Base-by-base conservation (phyloP, 1,140 invertebrate genomes). In the Ceratoteleas bidentatus region DNA sequence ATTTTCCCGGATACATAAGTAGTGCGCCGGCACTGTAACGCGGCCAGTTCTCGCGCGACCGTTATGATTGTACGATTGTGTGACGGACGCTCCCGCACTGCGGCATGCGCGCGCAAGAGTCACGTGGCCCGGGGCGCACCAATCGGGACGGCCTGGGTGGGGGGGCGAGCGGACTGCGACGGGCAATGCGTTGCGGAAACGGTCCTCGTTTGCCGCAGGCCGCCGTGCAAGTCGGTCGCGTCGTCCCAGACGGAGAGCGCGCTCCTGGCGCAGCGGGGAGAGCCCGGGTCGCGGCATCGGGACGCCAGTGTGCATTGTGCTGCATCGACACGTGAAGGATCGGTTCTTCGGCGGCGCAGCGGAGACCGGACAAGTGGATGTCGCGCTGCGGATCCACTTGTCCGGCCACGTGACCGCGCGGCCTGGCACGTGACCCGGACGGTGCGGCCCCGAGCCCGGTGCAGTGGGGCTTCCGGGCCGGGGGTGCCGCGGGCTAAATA, bases 161-260 rank as follows among this genome's bases (percentile, higher is more conserved):
- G 87, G 87, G 89, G 87, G 80, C 52, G 78, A 72, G 62, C 83
- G 87, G 85, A 89, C 85, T 87, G 88, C 89, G 86, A 86, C 86
- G 87, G 76, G 49, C 80, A 84, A 85, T 87, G 84, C 83, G 83
- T 85, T 82, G 72, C 58, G 69, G 77, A 84, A 85, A 84, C 87
- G 87, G 81, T 88, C 88, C 89, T 88, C 54, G 68, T 90, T 90
- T 84, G 88, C 85, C 87, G 87, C 85, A 84, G 87, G 65, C 77
- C 88, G 85, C 10, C 69, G 76, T 62, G 64, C 0, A 6, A 85
- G 84, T 88, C 87, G 85, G 88, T 89, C 70, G 86, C 43, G 76
- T 47, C 15, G 34, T 65, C 49, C 15, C 7, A 45, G 34, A 14
- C 14, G 49, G 15, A 24, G 14, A 40, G 36, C 7, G 2, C 36